phyloP scores from a whole-genome alignment of 2,113 vertebrate species.

The Patagioenas fasciata region DNA sequence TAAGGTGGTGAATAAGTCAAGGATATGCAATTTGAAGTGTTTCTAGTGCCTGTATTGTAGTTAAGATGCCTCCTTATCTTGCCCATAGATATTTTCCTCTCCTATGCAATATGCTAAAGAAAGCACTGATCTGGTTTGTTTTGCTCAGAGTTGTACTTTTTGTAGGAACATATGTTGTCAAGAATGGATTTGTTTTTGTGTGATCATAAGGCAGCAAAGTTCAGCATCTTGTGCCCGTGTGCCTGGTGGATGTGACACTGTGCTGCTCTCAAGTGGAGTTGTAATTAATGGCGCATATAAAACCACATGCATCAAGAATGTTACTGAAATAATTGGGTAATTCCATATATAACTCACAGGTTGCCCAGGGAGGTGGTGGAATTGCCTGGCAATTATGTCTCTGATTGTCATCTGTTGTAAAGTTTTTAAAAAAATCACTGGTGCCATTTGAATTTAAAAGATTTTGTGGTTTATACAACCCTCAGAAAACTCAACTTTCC shows the following conservation, averaged over 20 bases:
- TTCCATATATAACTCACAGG: not conserved
- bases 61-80: not conserved
- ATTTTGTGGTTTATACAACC: not conserved
- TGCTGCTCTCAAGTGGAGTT: not conserved
- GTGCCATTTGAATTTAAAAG: not conserved
- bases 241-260: not conserved
- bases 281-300: not conserved
- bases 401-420: not conserved
- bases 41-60: not conserved
- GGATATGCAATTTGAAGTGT: not conserved
- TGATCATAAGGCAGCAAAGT: slow-evolving; percentile 10
- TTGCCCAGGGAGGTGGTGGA: not conserved
- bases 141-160: not conserved
- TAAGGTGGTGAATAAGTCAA: not conserved
- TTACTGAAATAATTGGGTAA: not conserved
- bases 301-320: not conserved
- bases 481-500: not conserved
- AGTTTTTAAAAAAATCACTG: not conserved
- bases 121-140: slow-evolving; percentile 3
- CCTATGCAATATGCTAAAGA: not conserved
- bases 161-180: not conserved
- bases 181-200: slow-evolving; percentile 11
- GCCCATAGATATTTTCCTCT: not conserved
- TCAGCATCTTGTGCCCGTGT: not conserved
- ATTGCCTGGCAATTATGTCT: not conserved